phyloP scores from a whole-genome alignment of 1,140 invertebrate species.

The Coboldia fuscipes region DNA sequence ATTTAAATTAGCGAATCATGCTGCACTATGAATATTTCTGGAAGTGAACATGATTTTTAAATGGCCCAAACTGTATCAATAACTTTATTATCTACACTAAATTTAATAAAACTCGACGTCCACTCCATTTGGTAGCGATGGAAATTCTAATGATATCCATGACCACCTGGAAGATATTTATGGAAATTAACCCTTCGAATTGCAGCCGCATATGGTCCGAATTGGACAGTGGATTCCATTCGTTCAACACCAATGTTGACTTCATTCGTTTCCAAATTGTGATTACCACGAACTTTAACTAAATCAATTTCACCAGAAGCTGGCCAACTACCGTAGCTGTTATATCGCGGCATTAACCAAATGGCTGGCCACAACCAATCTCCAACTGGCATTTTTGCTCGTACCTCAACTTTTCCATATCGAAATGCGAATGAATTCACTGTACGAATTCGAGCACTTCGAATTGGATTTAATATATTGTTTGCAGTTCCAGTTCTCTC shows the following conservation, averaged over 20 bases:
- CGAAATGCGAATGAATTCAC: constrained; percentile 26
- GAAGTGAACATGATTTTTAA: too few species aligned
- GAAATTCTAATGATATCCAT: constrained; percentile 24
- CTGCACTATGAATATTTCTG: too few species aligned
- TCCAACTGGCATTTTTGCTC: constrained; percentile 37
- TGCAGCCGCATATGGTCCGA: constrained; percentile 27
- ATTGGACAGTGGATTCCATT: constrained; percentile 35
- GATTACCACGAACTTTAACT: constrained; percentile 35
- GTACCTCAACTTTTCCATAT: constrained; percentile 36
- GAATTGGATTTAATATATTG: constrained; percentile 21
- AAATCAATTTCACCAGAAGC: constrained; percentile 8
- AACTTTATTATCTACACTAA: constrained; percentile 23
- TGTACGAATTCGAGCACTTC: constrained; percentile 29
- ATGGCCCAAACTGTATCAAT: constrained; percentile 14
- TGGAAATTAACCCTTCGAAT: constrained; percentile 21
- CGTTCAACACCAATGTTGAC: constrained; percentile 32
- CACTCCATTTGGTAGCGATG: constrained; percentile 27
- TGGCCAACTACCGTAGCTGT: not conserved
- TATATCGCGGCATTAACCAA: not conserved
- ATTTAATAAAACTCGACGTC: constrained; percentile 23
- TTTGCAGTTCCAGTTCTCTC: constrained; percentile 8
- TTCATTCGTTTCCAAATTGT: constrained; percentile 21
- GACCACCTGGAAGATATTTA: constrained; percentile 12
- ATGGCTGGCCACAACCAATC: constrained; percentile 44
- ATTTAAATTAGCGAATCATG: too few species aligned